These are phyloP conservation scores for Lagopus muta DNA, from an alignment of 2,113 vertebrate species.

Conservation along the genomic window DNA sequence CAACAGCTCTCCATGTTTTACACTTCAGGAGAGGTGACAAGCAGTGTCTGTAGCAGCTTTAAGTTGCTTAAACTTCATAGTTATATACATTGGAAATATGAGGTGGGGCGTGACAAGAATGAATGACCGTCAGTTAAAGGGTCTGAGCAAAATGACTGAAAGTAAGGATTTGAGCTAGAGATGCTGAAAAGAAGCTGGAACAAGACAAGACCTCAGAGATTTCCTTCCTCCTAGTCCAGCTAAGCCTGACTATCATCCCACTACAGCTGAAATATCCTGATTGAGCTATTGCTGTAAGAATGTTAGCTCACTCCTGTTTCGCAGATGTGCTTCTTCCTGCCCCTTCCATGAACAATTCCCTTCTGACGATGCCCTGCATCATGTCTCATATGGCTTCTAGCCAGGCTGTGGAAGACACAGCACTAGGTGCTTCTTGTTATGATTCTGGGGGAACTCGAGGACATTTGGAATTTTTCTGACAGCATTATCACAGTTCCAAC, in stretches of 20 bases:
- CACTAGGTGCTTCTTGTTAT: not conserved
- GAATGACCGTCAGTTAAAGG: not conserved
- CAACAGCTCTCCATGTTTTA: not conserved
- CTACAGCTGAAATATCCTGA: not conserved
- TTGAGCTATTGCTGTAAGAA: not conserved
- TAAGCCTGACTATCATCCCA: not conserved
- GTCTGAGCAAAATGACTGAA: not conserved
- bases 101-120: not conserved
- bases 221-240: not conserved
- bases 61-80: not conserved
- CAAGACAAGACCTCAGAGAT: not conserved
- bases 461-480: not conserved
- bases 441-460: not conserved
- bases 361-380: not conserved
- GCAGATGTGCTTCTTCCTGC: not conserved
- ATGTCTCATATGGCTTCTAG: accelerated
- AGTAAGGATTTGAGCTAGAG: not conserved
- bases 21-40: not conserved
- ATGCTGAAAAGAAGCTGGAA: not conserved
- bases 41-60: not conserved
- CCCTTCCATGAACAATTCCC: not conserved
- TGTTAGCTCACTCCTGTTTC: not conserved
- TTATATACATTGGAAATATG: not conserved
- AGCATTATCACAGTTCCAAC: not conserved
- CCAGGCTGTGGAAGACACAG: not conserved